phyloP scores from a whole-genome alignment of 2,113 vertebrate species.

The Zeus faber region DNA sequence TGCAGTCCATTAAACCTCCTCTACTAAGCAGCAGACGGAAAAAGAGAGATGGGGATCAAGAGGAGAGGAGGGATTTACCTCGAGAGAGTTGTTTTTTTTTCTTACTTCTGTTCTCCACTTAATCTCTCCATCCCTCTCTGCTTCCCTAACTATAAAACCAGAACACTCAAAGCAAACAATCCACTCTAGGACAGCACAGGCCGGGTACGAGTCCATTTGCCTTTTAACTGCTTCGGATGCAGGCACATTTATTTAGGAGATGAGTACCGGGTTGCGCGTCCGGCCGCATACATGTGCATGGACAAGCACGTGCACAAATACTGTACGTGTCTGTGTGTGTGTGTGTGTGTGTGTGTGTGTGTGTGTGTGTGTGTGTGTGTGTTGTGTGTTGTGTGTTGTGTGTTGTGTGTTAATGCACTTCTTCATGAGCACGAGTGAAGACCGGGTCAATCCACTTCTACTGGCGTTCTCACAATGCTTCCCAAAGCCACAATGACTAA shows the following conservation, averaged over 20 bases:
- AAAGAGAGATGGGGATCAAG: slow-evolving; percentile 29
- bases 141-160: slow-evolving; percentile 31
- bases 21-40: slow-evolving; percentile 54
- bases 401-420: slow-evolving; percentile 29
- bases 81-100: not conserved
- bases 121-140: slow-evolving; percentile 23
- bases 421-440: slow-evolving; percentile 32
- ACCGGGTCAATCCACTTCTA: slow-evolving; percentile 38
- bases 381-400: not conserved
- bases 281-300: too few species aligned
- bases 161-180: slow-evolving; percentile 22
- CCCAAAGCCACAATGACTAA: slow-evolving; percentile 54
- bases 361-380: not conserved
- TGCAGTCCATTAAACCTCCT: too few species aligned
- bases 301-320: too few species aligned
- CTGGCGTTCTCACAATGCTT: slow-evolving; percentile 44
- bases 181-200: slow-evolving; percentile 16
- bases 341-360: slow-evolving; percentile 8
- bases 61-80: slow-evolving; percentile 9
- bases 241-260: too few species aligned
- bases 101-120: slow-evolving; percentile 5
- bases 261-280: too few species aligned
- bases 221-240: slow-evolving; percentile 29
- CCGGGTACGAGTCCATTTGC: slow-evolving; percentile 21
- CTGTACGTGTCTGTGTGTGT: slow-evolving; percentile 14